A percentile compares a stretch with the other conserved stretches of the same genome.
These are phyloP conservation scores for Zenarchopterus dispar DNA, from an alignment of 2,797 vertebrate species.

Conservation along the genomic window DNA sequence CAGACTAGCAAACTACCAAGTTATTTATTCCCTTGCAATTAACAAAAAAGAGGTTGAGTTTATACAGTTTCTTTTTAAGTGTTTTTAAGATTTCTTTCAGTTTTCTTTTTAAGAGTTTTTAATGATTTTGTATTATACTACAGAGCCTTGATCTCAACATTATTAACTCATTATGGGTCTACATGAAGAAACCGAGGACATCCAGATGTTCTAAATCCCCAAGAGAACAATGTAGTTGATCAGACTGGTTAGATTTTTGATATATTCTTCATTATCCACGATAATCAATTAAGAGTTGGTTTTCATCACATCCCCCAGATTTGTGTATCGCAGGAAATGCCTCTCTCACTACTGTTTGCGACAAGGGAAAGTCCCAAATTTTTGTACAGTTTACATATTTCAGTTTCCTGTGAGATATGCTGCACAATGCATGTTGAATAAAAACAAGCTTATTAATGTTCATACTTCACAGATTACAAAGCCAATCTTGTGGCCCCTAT, in stretches of 20 bases:
- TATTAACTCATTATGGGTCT: neutral
- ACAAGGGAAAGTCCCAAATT: conserved; percentile 61
- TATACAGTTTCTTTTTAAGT: too few species aligned
- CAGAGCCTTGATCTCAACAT: neutral
- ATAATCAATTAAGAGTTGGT: conserved; percentile 8
- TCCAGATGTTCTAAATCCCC: neutral
- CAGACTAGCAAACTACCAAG: too few species aligned
- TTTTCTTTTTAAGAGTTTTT: too few species aligned
- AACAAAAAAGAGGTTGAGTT: too few species aligned
- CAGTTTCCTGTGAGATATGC: conserved; percentile 49
- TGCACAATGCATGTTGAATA: conserved; percentile 41
- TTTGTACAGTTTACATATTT: conserved; percentile 35
- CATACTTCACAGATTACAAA: conserved; percentile 9
- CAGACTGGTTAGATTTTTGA: conserved; percentile 1
- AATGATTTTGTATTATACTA: too few species aligned
- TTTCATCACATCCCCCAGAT: conserved; percentile 33
- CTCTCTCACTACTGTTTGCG: conserved; percentile 28
- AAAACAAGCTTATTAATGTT: conserved; percentile 38
- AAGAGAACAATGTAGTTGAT: too few species aligned
- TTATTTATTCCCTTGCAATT: too few species aligned
- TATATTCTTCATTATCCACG: neutral
- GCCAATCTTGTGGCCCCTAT: neutral
- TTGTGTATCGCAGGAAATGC: conserved; percentile 50
- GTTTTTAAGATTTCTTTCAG: too few species aligned
- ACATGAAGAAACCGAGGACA: neutral